phyloP scores from a whole-genome alignment of 2,888 invertebrate species.

The Xylota sylvarum region DNA sequence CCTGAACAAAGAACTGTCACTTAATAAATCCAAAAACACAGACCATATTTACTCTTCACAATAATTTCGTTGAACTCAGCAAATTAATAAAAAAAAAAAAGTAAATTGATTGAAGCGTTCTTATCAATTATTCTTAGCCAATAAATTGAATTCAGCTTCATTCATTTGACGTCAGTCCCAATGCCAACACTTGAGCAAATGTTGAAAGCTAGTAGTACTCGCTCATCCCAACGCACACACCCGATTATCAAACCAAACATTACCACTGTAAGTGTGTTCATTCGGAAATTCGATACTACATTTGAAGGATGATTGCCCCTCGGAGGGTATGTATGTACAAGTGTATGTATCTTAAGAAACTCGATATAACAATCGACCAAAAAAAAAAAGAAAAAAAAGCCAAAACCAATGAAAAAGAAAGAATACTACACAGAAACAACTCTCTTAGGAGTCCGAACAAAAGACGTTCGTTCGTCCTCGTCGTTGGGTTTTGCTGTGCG shows the following conservation, averaged over 20 bases:
- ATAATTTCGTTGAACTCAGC: conserved; percentile 29
- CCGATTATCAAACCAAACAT: conserved; percentile 69
- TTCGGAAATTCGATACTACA: conserved; percentile 73
- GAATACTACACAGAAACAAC: conserved; percentile 29
- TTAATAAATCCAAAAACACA: no score
- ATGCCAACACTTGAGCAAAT: conserved; percentile 22
- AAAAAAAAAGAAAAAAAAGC: conserved; percentile 14
- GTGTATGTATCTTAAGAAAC: conserved; percentile 41
- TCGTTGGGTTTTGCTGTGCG: conserved; percentile 44
- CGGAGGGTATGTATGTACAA: conserved; percentile 36
- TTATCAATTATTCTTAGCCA: conserved; percentile 72
- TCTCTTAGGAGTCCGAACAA: conserved; percentile 60
- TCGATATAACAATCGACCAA: conserved; percentile 47
- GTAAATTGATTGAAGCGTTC: conserved; percentile 64
- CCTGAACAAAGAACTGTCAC: no score
- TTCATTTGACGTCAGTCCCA: conserved; percentile 59
- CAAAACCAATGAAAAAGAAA: background rate
- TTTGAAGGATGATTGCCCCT: conserved; percentile 76
- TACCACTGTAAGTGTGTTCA: conserved; percentile 69
- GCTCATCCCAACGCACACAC: conserved; percentile 17
- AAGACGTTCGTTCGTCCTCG: conserved; percentile 51
- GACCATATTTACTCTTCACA: background rate
- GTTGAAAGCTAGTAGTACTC: conserved; percentile 10
- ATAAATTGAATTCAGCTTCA: conserved; percentile 63
- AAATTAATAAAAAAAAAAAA: conserved; percentile 37